Base-by-base conservation (phyloP, 1,140 invertebrate genomes). In the Apis florea region DNA sequence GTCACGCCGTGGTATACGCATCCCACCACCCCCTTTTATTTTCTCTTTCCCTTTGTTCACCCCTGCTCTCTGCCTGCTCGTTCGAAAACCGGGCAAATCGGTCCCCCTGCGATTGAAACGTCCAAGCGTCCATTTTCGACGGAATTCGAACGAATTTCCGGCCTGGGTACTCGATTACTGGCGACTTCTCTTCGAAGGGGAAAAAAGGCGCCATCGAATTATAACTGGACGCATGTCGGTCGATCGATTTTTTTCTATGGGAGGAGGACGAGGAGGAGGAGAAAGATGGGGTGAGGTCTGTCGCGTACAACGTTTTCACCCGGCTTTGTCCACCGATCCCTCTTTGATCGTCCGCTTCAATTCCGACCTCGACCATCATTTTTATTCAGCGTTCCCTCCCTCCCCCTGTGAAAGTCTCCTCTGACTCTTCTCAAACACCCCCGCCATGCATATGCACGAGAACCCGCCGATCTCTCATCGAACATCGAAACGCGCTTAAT, bases 1-100 rank as follows among this genome's bases (percentile, higher is more conserved):
- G 85, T 86, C 85, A 86, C 85, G 74, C 56, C n/a, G 70, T 53
- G 54, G 77, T 68, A 53, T 81, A 58, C 76, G 73, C 71, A 31
- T 79, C 86, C 84, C 71, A 47, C 47, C 56, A 66, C 76, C 70
- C 58, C 70, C 58, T 51, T 79, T 85, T 72, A 82, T 82, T 40
- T 31, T n/a, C 59, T 77, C 53, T 47, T 40, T 19, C 67, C n/a
- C 56, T 77, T 83, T 82, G n/a, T 70, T 68, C 61, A 13, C 58
- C 63, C 68, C 82, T 75, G n/a, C 17, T 77, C 68, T 24, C 4
- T 47, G 15, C 76, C 31, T 58, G 53, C 73, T 66, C 64, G 54
- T 24, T n/a, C 61, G 59, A 40, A 56, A 70, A 47, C 24, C 80
- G 63, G 61, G 77, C 19, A n/a, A 54, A 80, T 84, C 70, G 24